phyloP scores from a whole-genome alignment of 2,888 invertebrate genomes.

The Mayetiola destructor region DNA sequence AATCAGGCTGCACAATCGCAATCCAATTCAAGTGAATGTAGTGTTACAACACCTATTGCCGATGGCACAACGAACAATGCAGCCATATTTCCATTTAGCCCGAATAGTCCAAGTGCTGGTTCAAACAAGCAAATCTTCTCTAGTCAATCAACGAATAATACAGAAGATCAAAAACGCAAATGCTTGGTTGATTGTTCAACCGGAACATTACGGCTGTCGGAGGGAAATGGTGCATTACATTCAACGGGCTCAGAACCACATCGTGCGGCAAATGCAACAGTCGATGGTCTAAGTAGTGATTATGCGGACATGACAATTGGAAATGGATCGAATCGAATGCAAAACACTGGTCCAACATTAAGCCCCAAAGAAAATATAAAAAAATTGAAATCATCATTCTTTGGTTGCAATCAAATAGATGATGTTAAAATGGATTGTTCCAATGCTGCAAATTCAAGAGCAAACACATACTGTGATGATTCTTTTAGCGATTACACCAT shows the following conservation, averaged over 20 bases:
- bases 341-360: neutral
- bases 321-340: neutral
- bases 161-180: slow-evolving; percentile 24
- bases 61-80: slow-evolving; percentile 44
- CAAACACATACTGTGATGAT: neutral
- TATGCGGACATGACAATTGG: slow-evolving; percentile 22
- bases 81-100: slow-evolving; percentile 54
- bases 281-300: slow-evolving; percentile 19
- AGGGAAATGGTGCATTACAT: slow-evolving; percentile 22
- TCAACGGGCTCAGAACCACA: neutral
- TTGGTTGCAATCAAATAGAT: neutral
- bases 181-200: slow-evolving; percentile 27
- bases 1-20: slow-evolving; percentile 20
- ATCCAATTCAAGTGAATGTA: slow-evolving; percentile 28
- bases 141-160: slow-evolving; percentile 7
- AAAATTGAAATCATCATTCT: slow-evolving; percentile 9
- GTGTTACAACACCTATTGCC: slow-evolving; percentile 22
- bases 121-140: slow-evolving; percentile 7
- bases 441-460: neutral
- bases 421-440: neutral
- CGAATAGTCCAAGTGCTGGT: slow-evolving; percentile 29
- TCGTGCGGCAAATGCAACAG: neutral
- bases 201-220: slow-evolving; percentile 26
- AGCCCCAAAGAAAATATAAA: slow-evolving; percentile 4
- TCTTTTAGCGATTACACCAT: slow-evolving; percentile 36